A percentile compares a stretch with the other conserved stretches of the same genome.
Conservation (phyloP, 2,888 invertebrate species). For the Lacanobia wlatinum region DNA sequence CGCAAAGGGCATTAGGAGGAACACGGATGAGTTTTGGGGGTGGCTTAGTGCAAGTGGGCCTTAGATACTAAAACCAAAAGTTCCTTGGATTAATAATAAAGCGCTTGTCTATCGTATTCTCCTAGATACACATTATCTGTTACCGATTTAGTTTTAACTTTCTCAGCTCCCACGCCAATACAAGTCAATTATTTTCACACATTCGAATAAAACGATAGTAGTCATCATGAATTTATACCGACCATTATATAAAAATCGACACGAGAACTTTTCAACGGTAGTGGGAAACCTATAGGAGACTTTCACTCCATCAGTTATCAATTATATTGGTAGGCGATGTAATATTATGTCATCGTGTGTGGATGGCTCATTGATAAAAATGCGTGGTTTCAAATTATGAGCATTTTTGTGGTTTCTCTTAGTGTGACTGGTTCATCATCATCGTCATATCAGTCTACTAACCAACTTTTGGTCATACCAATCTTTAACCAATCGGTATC, state of each 20-base stretch:
- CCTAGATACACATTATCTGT: no score
- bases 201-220: conserved; percentile 33
- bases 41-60: no score
- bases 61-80: no score
- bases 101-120: no score
- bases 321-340: conserved; percentile 45
- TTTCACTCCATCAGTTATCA: conserved; percentile 54
- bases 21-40: no score
- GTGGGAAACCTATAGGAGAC: conserved; percentile 30
- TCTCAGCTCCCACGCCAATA: conserved; percentile 29
- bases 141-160: conserved; percentile 4
- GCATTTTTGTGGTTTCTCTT: conserved; percentile 30
- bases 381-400: conserved; percentile 28
- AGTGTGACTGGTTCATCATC: not conserved
- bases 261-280: conserved; percentile 45
- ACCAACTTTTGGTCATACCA: no score
- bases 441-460: no score
- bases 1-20: no score
- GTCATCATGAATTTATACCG: conserved; percentile 22
- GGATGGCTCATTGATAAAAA: conserved; percentile 13
- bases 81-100: no score
- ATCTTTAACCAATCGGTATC: no score
- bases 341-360: conserved; percentile 31
- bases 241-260: conserved; percentile 40
- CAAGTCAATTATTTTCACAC: conserved; percentile 46